A percentile compares a stretch with the other conserved stretches of the same genome.
Conservation (phyloP, 2,797 vertebrate species). For the Danio kyathit region DNA sequence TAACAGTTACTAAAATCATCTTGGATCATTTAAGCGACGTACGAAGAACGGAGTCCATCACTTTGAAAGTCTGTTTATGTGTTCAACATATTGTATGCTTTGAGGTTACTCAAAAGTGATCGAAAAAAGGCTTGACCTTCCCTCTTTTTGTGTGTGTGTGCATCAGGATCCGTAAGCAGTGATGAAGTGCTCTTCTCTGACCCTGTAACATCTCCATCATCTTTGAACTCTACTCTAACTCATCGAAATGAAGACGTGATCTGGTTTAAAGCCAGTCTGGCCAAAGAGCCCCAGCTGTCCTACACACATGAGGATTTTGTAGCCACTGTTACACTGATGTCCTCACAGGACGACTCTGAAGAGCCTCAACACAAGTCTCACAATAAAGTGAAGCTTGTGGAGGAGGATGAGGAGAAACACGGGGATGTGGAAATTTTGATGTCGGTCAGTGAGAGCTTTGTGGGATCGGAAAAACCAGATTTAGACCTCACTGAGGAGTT, state of each 20-base stretch:
- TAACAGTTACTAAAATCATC: too few species aligned
- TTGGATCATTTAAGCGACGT: too few species aligned
- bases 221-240: slow-evolving; percentile 17
- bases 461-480: background rate
- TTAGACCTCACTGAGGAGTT: background rate
- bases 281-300: background rate
- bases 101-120: too few species aligned
- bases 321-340: background rate
- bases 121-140: background rate
- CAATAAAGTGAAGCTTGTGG: background rate
- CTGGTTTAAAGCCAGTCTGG: slow-evolving; percentile 1
- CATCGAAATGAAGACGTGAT: background rate
- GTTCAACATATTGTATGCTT: too few species aligned
- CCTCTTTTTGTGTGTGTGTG: background rate
- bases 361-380: background rate
- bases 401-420: slow-evolving; percentile 10
- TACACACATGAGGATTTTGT: background rate
- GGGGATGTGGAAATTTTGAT: slow-evolving; percentile 37
- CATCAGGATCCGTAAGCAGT: slow-evolving; percentile 72
- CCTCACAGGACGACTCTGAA: slow-evolving; percentile 6
- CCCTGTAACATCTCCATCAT: slow-evolving; percentile 44
- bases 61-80: too few species aligned
- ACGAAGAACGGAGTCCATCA: too few species aligned
- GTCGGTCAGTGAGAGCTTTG: background rate
- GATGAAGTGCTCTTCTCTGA: slow-evolving; percentile 66